These are phyloP conservation scores for Drosophila paranaensis DNA, from an alignment of 2,888 invertebrate genomes.

Conservation along the genomic window DNA sequence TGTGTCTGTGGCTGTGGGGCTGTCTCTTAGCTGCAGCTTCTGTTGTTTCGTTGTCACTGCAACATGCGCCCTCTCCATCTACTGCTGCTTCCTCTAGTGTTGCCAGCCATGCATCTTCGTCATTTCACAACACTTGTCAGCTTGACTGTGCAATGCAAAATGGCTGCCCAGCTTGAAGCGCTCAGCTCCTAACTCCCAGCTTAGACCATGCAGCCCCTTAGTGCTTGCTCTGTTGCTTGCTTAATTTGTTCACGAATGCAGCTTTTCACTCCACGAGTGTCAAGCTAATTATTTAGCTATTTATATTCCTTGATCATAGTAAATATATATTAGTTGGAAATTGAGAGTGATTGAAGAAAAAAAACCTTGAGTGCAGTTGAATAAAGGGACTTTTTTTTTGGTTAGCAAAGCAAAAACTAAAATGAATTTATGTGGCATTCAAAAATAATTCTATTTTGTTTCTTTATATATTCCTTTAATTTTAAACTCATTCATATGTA, in stretches of 20 bases:
- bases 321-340: background rate
- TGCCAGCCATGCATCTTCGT: conserved; percentile 72
- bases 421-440: too few species aligned
- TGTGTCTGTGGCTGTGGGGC: conserved; percentile 21
- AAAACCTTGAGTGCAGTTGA: background rate
- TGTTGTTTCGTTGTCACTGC: conserved; percentile 67
- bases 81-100: conserved; percentile 4
- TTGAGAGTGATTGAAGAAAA: background rate
- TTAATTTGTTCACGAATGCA: conserved; percentile 44
- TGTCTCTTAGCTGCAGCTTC: conserved; percentile 52
- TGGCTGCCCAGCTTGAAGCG: conserved; percentile 28
- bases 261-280: conserved; percentile 26
- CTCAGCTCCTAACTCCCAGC: conserved; percentile 13
- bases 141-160: conserved; percentile 62
- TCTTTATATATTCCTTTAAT: background rate
- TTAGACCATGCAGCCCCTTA: background rate
- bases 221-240: conserved; percentile 24
- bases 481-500: background rate
- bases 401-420: too few species aligned
- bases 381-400: too few species aligned
- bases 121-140: conserved; percentile 75
- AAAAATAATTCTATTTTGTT: background rate
- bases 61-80: conserved; percentile 37
- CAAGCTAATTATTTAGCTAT: conserved; percentile 28
- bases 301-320: conserved; percentile 14